phyloP scores from a whole-genome alignment of 2,888 invertebrate genomes.

The Macrophya alboannulata region DNA sequence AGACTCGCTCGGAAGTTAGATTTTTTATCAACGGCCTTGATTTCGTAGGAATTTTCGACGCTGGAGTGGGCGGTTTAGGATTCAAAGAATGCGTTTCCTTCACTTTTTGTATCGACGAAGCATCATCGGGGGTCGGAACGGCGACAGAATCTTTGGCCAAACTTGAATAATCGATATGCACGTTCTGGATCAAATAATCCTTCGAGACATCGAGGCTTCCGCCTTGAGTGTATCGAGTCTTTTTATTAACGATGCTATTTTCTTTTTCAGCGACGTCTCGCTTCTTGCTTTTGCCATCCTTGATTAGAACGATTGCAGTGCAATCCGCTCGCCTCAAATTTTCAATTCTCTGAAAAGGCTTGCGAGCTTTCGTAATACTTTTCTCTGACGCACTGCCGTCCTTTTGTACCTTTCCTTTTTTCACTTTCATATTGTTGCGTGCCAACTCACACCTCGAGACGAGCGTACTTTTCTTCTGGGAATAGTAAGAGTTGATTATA shows the following conservation, averaged over 20 bases:
- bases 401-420: conserved; percentile 8
- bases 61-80: neutral
- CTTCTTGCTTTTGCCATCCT: neutral
- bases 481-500: conserved; percentile 32
- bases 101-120: neutral
- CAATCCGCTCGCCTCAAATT: neutral
- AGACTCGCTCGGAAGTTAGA: neutral
- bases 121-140: neutral
- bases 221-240: neutral
- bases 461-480: neutral
- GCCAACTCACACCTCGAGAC: neutral
- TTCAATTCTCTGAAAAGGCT: conserved; percentile 36
- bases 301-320: conserved; percentile 20
- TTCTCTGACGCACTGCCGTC: conserved; percentile 12
- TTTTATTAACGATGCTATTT: neutral
- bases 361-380: conserved; percentile 19
- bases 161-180: neutral
- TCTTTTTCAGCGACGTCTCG: neutral
- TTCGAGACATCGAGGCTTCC: neutral
- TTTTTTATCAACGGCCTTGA: neutral
- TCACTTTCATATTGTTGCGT: conserved; percentile 15
- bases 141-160: neutral
- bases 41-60: neutral
- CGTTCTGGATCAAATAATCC: neutral
- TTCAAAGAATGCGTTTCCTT: neutral